A percentile compares a stretch with the other conserved stretches of the same genome.
Conservation (phyloP, 2,113 vertebrate species). For the Percopsis transmontana region DNA sequence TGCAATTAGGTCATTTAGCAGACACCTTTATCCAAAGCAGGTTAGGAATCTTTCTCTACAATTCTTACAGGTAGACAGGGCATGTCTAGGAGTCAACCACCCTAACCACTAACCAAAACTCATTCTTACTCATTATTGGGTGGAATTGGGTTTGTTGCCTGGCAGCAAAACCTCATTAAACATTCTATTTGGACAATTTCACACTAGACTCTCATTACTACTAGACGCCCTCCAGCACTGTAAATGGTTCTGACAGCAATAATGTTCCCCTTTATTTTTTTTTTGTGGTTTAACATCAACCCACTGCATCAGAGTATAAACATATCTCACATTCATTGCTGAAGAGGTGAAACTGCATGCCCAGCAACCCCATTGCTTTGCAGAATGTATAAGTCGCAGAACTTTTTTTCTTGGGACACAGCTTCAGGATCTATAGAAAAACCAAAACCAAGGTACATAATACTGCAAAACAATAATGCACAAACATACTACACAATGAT, state of each 20-base stretch:
- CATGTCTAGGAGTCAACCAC: no score
- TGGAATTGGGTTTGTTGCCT: conserved; percentile 5
- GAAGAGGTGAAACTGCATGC: conserved; percentile 97
- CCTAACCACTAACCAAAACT: background rate
- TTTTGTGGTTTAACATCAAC: background rate
- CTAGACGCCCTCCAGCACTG: background rate
- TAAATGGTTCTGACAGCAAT: conserved; percentile 6
- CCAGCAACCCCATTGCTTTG: conserved; percentile 91
- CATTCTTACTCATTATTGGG: background rate
- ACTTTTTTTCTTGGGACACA: conserved; percentile 97
- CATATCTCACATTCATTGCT: conserved; percentile 93
- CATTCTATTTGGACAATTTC: background rate
- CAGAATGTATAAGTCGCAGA: conserved; percentile 97
- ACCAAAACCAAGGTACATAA: background rate
- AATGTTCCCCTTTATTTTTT: no score
- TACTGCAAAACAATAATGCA: background rate
- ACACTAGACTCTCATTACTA: background rate
- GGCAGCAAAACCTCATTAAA: conserved; percentile 9
- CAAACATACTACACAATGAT: no score
- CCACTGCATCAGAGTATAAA: conserved; percentile 29
- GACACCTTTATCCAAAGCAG: no score
- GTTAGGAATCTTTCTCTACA: no score
- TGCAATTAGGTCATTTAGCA: no score
- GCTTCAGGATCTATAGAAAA: conserved; percentile 88
- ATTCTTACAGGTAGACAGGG: no score